These are phyloP conservation scores for Propithecus perrieri DNA, from an alignment of 2,797 vertebrate genomes.

Conservation along the genomic window DNA sequence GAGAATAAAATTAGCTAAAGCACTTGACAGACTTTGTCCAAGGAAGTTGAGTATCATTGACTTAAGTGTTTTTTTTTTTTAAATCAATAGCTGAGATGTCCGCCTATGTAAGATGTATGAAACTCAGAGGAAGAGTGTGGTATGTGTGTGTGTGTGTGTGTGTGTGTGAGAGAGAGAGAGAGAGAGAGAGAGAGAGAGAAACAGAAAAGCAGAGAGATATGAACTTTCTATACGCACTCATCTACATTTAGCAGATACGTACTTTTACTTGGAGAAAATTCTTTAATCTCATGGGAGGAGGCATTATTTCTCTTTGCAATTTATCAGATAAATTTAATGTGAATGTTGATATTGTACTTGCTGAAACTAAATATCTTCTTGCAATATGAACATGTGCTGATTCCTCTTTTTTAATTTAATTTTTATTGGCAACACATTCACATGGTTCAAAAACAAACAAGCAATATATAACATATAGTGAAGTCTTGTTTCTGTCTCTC, in stretches of 20 bases:
- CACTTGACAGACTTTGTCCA: not conserved
- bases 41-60: not conserved
- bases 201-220: no score
- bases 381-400: not conserved
- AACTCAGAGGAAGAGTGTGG: not conserved
- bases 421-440: slow-evolving; percentile 39
- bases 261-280: slow-evolving; percentile 9
- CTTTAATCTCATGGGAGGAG: not conserved
- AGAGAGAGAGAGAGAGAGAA: not conserved
- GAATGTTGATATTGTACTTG: slow-evolving; percentile 14
- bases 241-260: not conserved
- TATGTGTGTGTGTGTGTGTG: not conserved
- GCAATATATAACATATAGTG: not conserved
- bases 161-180: not conserved
- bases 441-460: not conserved
- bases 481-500: not conserved
- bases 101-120: not conserved
- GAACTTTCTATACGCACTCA: not conserved
- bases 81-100: not conserved
- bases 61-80: not conserved
- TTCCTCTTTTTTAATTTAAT: slow-evolving; percentile 3
- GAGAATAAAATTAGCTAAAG: slow-evolving; percentile 16
- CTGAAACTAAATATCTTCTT: slow-evolving; percentile 22
- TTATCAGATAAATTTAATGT: slow-evolving; percentile 48
- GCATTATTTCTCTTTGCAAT: slow-evolving; percentile 48